These are phyloP conservation scores for Cheilinus undulatus DNA, from an alignment of 2,113 vertebrate genomes.

Conservation along the genomic window DNA sequence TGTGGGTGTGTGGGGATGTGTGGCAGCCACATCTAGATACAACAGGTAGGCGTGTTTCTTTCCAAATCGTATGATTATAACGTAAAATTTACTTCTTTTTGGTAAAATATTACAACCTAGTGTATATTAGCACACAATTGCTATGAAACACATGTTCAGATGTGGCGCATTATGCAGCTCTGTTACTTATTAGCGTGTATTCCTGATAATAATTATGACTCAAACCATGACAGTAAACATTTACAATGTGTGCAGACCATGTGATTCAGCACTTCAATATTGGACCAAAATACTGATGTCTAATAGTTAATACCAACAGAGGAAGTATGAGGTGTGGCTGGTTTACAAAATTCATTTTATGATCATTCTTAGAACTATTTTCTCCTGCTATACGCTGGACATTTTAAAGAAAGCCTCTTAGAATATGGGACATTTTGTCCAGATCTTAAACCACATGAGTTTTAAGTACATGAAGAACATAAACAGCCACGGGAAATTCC, in stretches of 20 bases:
- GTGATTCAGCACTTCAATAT: conserved; percentile 9
- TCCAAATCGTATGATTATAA: conserved; percentile 16
- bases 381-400: too few relatives aligned
- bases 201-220: conserved; percentile 15
- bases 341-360: too few relatives aligned
- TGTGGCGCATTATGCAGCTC: neutral
- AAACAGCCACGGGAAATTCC: too few relatives aligned
- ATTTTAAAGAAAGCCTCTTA: too few relatives aligned
- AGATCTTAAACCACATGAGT: too few relatives aligned
- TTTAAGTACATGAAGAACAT: too few relatives aligned
- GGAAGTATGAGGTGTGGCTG: neutral
- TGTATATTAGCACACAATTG: conserved; percentile 19
- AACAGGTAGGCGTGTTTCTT: conserved; percentile 31
- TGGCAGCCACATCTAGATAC: neutral
- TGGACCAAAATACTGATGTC: neutral
- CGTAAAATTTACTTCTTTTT: conserved; percentile 30
- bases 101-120: conserved; percentile 20
- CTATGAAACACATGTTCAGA: conserved; percentile 33
- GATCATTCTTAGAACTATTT: too few relatives aligned
- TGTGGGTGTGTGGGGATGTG: conserved; percentile 1
- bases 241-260: neutral
- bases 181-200: conserved; percentile 43
- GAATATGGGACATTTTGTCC: too few relatives aligned
- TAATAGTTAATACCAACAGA: neutral
- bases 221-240: conserved; percentile 15